Conservation (phyloP, 2,113 vertebrate species). For the Sisor rabdophorus region DNA sequence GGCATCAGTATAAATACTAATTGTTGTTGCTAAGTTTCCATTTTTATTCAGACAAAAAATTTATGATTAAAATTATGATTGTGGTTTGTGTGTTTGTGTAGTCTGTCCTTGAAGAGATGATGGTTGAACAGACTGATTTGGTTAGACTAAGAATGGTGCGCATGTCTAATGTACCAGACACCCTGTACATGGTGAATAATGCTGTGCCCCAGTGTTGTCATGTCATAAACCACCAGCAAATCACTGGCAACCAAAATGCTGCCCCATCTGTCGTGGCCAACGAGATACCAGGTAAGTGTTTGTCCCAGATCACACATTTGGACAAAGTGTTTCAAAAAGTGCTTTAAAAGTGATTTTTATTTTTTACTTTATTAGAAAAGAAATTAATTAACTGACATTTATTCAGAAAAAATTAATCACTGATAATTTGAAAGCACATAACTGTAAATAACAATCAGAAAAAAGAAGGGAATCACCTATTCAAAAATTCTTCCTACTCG, state of each 20-base stretch:
- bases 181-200: conserved; percentile 96
- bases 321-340: not conserved
- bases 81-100: conserved; percentile 51
- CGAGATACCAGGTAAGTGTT: conserved; percentile 88
- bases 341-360: conserved; percentile 12
- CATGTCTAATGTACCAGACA: conserved; percentile 98
- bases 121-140: conserved; percentile 96
- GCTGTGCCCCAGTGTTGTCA: conserved; percentile 96
- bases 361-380: not conserved
- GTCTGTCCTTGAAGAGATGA: conserved; percentile 96
- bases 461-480: not conserved
- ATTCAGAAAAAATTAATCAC: conserved; percentile 13
- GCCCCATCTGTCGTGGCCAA: conserved; percentile 96
- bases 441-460: not conserved
- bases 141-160: conserved; percentile 94
- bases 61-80: not conserved
- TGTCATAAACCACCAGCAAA: conserved; percentile 92
- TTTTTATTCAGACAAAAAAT: too few relatives aligned
- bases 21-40: too few relatives aligned
- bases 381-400: not conserved
- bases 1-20: too few relatives aligned
- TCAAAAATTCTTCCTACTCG: not conserved
- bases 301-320: not conserved
- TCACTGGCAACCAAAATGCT: conserved; percentile 75
- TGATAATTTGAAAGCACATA: not conserved